A percentile compares a stretch with the other conserved stretches of the same genome.
These are phyloP conservation scores for Taenaris catops DNA, from an alignment of 2,888 invertebrate species.

Conservation along the genomic window DNA sequence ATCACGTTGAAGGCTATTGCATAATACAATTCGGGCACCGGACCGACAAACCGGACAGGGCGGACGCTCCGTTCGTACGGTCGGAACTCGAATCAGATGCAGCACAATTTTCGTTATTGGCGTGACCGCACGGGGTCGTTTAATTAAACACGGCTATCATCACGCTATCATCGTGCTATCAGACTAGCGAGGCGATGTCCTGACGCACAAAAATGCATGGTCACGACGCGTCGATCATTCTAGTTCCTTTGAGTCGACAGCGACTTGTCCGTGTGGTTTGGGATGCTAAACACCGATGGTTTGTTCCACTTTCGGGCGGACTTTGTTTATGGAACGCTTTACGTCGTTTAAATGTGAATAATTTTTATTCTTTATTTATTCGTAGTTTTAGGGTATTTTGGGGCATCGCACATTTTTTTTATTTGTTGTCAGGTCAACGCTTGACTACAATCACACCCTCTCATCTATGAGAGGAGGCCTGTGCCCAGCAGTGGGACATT, in stretches of 20 bases:
- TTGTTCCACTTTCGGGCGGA: slow-evolving; percentile 25
- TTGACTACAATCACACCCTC: too few species aligned
- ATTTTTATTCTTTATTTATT: background rate
- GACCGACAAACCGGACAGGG: too few species aligned
- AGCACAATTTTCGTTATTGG: slow-evolving; percentile 2
- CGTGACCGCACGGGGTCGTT: slow-evolving; percentile 10
- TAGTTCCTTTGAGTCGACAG: slow-evolving; percentile 68
- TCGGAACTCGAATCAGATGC: background rate
- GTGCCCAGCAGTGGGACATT: too few species aligned
- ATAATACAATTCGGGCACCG: too few species aligned
- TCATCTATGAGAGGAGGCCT: too few species aligned
- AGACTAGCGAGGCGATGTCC: slow-evolving; percentile 11
- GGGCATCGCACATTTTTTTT: too few species aligned
- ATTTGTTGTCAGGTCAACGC: too few species aligned
- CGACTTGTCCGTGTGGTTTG: slow-evolving; percentile 50
- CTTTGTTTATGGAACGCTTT: too few species aligned
- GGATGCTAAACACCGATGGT: slow-evolving; percentile 52
- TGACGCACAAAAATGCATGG: slow-evolving; percentile 25
- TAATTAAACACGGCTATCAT: slow-evolving; percentile 15
- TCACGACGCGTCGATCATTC: slow-evolving; percentile 68
- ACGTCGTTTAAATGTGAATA: background rate
- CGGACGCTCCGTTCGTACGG: slow-evolving; percentile 7
- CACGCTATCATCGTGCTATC: slow-evolving; percentile 11
- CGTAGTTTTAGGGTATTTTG: too few species aligned
- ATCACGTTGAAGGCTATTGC: too few species aligned